Percentiles rank a stretch among this genome's conserved stretches.
phyloP scores from a whole-genome alignment of 2,888 invertebrate genomes.

The Pseudococcus viburni region DNA sequence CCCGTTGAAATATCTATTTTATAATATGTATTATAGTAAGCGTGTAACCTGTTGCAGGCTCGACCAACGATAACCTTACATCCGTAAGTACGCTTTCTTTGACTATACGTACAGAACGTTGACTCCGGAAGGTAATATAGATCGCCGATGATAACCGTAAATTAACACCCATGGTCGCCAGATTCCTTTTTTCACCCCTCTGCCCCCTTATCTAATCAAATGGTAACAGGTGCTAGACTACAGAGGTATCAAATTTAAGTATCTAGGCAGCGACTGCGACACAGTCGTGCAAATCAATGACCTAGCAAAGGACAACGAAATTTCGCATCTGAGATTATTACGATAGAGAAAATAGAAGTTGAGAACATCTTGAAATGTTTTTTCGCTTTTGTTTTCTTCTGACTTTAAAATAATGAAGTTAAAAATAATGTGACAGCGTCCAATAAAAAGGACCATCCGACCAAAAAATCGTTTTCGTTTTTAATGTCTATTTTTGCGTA shows the following conservation, averaged over 20 bases:
- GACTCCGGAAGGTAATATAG: constrained; percentile 16
- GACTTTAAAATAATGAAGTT: neutral
- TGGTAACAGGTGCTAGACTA: constrained; percentile 25
- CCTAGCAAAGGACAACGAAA: constrained; percentile 1
- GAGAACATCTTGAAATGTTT: neutral
- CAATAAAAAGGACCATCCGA: too few relatives aligned
- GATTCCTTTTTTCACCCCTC: neutral
- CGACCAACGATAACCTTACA: neutral
- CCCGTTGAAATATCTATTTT: neutral
- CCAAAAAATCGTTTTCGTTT: too few relatives aligned
- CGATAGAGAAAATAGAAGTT: too few relatives aligned
- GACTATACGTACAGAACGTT: neutral
- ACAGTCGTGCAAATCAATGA: neutral
- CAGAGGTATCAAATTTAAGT: neutral
- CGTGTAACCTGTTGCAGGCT: neutral
- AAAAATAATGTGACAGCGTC: too few relatives aligned
- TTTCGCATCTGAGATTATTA: neutral
- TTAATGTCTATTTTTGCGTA: too few relatives aligned
- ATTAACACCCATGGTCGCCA: neutral
- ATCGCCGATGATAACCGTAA: neutral
- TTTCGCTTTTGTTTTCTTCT: neutral
- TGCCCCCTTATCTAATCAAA: neutral
- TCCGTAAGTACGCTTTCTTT: neutral
- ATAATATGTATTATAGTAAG: neutral
- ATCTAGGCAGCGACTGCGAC: neutral